Evolutionary conservation across 2,113 vertebrate genomes (phyloP).

Genomic region (Loxodonta africana): DNA sequence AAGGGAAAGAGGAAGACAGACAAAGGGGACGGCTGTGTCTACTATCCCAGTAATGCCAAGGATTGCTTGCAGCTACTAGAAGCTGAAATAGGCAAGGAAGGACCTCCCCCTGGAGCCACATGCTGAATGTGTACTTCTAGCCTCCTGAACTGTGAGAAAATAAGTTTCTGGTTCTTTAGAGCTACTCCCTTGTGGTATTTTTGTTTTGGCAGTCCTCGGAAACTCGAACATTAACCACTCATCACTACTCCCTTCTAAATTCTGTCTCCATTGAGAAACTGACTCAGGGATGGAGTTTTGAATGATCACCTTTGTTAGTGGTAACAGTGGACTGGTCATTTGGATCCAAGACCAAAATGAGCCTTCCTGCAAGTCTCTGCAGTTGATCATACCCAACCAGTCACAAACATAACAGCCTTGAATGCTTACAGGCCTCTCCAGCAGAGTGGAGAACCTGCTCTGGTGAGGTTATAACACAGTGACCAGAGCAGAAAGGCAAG

Average conservation of each 20-base stretch:
- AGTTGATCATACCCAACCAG: too few relatives aligned
- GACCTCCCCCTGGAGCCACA: neutral
- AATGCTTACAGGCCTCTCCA: neutral
- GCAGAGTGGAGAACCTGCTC: neutral
- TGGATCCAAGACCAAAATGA: neutral
- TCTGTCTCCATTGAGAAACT: neutral
- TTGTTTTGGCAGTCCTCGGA: neutral
- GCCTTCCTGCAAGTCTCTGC: neutral
- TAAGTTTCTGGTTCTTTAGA: neutral
- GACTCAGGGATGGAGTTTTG: neutral
- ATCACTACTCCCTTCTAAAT: neutral
- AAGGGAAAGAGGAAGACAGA: neutral
- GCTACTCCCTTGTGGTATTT: neutral
- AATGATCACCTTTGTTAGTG: neutral
- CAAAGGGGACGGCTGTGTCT: too few relatives aligned
- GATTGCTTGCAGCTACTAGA: too few relatives aligned
- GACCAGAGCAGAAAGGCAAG: neutral
- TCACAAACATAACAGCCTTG: neutral
- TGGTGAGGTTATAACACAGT: neutral
- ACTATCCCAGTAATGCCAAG: neutral
- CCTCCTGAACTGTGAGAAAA: neutral
- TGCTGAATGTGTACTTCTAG: neutral
- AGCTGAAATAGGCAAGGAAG: neutral
- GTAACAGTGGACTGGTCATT: neutral
- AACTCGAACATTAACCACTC: neutral